These are phyloP conservation scores for Catocala fraxini DNA, from an alignment of 2,888 invertebrate genomes.

Conservation along the genomic window DNA sequence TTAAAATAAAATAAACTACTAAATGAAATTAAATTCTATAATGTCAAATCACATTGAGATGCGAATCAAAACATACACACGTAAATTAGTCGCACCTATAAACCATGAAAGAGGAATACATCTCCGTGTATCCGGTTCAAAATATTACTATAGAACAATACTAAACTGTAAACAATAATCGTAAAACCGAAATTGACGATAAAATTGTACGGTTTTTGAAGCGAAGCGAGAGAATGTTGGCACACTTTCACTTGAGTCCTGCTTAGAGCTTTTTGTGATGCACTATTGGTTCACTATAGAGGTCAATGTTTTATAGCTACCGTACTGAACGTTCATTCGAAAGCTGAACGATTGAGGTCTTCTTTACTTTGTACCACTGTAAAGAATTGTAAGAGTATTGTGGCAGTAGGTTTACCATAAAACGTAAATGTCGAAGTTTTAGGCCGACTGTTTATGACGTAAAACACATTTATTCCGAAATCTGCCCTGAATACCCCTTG, in stretches of 20 bases:
- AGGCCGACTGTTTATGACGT: too few relatives aligned
- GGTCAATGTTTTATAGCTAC: slow-evolving; percentile 24
- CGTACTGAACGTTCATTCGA: slow-evolving; percentile 4
- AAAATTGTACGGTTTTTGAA: slow-evolving; percentile 31
- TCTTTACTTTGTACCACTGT: neutral
- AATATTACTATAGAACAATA: slow-evolving; percentile 1
- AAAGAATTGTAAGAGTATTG: too few relatives aligned
- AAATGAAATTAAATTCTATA: neutral
- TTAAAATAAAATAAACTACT: too few relatives aligned
- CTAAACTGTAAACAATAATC: slow-evolving; percentile 22
- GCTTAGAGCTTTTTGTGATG: slow-evolving; percentile 36
- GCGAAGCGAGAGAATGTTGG: slow-evolving; percentile 13
- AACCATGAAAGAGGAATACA: neutral
- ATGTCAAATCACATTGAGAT: neutral
- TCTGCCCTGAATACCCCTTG: too few relatives aligned
- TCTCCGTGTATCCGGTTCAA: slow-evolving; percentile 2
- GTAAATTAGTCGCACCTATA: neutral
- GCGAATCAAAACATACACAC: neutral
- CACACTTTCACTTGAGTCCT: slow-evolving; percentile 37
- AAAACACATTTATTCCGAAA: too few relatives aligned
- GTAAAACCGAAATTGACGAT: slow-evolving; percentile 35
- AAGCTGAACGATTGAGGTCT: neutral
- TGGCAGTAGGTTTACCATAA: too few relatives aligned
- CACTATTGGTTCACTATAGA: slow-evolving; percentile 24
- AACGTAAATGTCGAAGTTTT: too few relatives aligned